Base-by-base conservation (phyloP, 2,888 invertebrate species). In the Temnothorax rugatulus region DNA sequence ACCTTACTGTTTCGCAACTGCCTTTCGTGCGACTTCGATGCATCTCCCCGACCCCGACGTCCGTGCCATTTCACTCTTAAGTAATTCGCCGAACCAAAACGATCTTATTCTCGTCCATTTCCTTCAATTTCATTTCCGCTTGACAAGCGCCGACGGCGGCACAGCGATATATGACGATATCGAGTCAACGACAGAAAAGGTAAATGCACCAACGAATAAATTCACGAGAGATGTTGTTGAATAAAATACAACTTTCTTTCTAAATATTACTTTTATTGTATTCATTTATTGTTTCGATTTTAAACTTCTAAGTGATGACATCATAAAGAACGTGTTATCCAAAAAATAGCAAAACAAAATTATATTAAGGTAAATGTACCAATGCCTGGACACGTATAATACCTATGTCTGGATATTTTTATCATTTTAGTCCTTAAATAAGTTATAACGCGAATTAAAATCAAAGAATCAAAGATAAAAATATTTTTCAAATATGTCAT, bases 61-160 rank as follows among this genome's bases (percentile, higher is more conserved):
- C 25, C 73, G 38, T 71, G 59, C 79, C 34, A 81, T 81, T 81
- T 81, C 79, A 81, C 59, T 81, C 79, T 61, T 59, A 81, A 81
- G 73, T 81, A 81, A 81, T 81, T 81, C 81, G 68, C 59, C 69
- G 69, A 63, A 61, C 68, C 83, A 69, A 83, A 79, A 69, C 69
- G 79, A 83, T 79, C 79, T 83, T 79, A 83, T 79, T 84, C 76
- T 83, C 47, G 61, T 63, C 84, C 73, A 71, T 61, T 84, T 74
- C 75, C 75, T 84, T 54, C 74, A 29, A 74, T 79, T 84, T 79
- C 38, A 79, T 75, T 63, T 74, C 66, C 66, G 52, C 63, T 73
- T 25, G 71, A 79, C 47, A 64, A 82, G 66, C 71, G 29, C 3
- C 57, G n/a, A 29, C n/a, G n/a, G 4, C 68, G 25, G 29, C n/a